Conservation (phyloP, 2,888 invertebrate species). For the Xanthorhoe spadicearia region DNA sequence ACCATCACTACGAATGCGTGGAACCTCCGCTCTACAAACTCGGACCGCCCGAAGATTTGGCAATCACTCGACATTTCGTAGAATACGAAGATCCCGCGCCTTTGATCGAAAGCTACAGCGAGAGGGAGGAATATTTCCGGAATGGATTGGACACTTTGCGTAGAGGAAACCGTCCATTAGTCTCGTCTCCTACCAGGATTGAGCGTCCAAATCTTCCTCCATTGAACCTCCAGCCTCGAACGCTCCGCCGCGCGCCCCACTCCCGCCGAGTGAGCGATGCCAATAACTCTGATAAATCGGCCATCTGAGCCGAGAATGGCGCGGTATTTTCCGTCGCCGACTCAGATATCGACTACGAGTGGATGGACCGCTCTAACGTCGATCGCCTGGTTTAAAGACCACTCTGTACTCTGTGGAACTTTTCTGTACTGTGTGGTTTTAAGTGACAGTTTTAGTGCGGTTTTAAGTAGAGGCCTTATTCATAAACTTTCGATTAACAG, state of each 20-base stretch:
- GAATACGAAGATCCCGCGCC: slow-evolving; percentile 93
- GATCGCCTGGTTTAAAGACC: slow-evolving; percentile 75
- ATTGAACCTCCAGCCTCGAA: slow-evolving; percentile 86
- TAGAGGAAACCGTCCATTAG: slow-evolving; percentile 86
- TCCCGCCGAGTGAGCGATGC: slow-evolving; percentile 82
- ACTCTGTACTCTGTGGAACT: slow-evolving; percentile 16
- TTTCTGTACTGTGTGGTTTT: slow-evolving; percentile 28
- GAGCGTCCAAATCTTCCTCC: slow-evolving; percentile 93
- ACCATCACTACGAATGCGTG: slow-evolving; percentile 90
- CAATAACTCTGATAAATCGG: slow-evolving; percentile 75
- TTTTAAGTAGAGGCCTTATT: not conserved
- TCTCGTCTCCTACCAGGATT: slow-evolving; percentile 92
- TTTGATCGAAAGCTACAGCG: slow-evolving; percentile 89
- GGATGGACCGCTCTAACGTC: slow-evolving; percentile 70
- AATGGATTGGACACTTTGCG: slow-evolving; percentile 78
- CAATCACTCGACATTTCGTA: slow-evolving; percentile 90
- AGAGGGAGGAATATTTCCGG: slow-evolving; percentile 77
- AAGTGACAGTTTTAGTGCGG: slow-evolving; percentile 13
- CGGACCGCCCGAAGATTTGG: slow-evolving; percentile 76
- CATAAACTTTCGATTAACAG: not conserved
- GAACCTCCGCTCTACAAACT: slow-evolving; percentile 84
- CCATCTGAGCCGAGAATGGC: slow-evolving; percentile 83
- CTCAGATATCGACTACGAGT: slow-evolving; percentile 76
- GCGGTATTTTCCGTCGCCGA: slow-evolving; percentile 84
- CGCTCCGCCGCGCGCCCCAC: slow-evolving; percentile 79